Evolutionary conservation across 2,888 invertebrate genomes (phyloP), one percentile per base, ranked within the genome.

Genomic region (Dolomedes plantarius): DNA sequence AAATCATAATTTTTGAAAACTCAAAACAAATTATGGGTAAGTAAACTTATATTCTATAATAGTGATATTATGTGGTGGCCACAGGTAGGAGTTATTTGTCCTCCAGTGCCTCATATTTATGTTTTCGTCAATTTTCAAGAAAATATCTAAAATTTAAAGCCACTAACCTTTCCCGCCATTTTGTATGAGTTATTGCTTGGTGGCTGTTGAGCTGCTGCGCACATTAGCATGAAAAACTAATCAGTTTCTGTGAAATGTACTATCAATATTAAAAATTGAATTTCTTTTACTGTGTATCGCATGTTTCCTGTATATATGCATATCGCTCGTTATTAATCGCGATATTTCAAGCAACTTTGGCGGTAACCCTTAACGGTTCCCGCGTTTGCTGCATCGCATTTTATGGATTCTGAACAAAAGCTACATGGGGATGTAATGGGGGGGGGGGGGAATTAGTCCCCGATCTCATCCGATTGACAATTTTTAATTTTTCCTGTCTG

Each of bases 141-240:
- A 75, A 80, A 80, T 86, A 86, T 86, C 80, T 76, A 80, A 86
- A 86, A 86, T 86, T 86, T 86, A 86, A 86, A 86, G 86, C 39
- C 79, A 80, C 80, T 79, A 80, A 80, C 81, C 87, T 87, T 87
- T 87, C 87, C 87, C 87, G 87, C 87, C 87, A 87, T 87, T 87
- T 82, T 87, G 81, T 87, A 82, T 87, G 81, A 87, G 87, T 87
- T 87, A 81, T 81, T 76, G 86, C 86, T 75, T 80, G 75, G 86
- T 76, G 86, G 80, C 80, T 75, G 72, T 74, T 50, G 67, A 64
- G 72, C 73, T 87, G 87, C 87, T 87, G 87, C 87, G 87, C 87
- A 87, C 77, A 87, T 87, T 87, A 77, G 81, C 81, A 82, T 87
- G 81, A 41, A 81, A 87, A 82, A 87, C 77, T 77, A 81, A 87